Conservation (phyloP, 2,888 invertebrate species). For the Euzetes globulus region DNA sequence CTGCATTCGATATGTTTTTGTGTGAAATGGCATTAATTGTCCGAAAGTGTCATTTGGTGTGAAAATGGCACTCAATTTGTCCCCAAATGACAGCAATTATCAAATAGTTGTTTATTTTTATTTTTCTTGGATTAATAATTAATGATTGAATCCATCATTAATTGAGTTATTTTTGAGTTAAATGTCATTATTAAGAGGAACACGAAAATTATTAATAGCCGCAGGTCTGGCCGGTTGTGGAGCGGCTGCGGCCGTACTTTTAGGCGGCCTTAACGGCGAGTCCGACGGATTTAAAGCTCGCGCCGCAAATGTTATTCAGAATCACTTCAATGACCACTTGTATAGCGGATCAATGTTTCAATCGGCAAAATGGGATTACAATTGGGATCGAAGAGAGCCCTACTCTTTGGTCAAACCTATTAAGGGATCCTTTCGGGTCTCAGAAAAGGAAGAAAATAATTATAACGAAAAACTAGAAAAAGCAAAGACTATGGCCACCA, state of each 20-base stretch:
- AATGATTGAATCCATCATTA: neutral
- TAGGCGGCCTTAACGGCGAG: slow-evolving; percentile 35
- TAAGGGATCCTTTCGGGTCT: slow-evolving; percentile 40
- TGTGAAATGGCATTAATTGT: neutral
- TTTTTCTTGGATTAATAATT: neutral
- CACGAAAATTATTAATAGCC: slow-evolving; percentile 36
- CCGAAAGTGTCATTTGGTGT: neutral
- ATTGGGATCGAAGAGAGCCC: slow-evolving; percentile 71
- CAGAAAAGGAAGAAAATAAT: slow-evolving; percentile 59
- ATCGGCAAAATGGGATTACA: slow-evolving; percentile 63
- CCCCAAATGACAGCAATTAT: neutral
- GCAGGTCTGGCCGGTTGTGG: slow-evolving; percentile 37
- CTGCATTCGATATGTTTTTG: neutral
- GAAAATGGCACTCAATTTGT: neutral
- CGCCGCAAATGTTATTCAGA: slow-evolving; percentile 25
- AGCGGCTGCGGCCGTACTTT: slow-evolving; percentile 35
- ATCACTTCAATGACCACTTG: neutral
- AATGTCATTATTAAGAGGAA: slow-evolving; percentile 37
- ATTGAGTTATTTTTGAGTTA: neutral
- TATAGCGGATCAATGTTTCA: neutral
- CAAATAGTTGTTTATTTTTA: neutral
- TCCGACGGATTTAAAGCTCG: slow-evolving; percentile 34
- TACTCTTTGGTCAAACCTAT: slow-evolving; percentile 60
- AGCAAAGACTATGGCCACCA: slow-evolving; percentile 56
- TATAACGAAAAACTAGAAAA: slow-evolving; percentile 58